phyloP scores from a whole-genome alignment of 2,888 invertebrate species.

The Nephrotoma flavescens region DNA sequence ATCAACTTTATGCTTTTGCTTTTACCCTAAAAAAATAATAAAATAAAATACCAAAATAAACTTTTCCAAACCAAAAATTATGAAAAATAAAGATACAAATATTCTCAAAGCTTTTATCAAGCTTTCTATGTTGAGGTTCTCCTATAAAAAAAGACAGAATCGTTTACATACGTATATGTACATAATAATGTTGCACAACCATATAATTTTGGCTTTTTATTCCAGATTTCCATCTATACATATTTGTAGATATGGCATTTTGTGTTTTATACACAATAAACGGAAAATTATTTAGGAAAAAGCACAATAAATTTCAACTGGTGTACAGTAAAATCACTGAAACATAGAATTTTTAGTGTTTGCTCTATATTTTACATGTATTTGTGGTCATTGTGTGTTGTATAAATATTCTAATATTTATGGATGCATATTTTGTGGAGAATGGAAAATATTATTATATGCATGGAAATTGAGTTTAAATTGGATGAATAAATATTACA shows the following conservation, averaged over 20 bases:
- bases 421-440: background rate
- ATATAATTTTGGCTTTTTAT: background rate
- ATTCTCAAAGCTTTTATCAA: background rate
- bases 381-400: background rate
- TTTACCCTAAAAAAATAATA: background rate
- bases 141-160: background rate
- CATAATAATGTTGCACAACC: background rate
- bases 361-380: background rate
- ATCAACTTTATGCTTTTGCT: background rate
- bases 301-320: background rate
- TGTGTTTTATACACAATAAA: background rate
- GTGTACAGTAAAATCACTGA: background rate
- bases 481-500: background rate
- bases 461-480: background rate
- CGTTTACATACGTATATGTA: background rate
- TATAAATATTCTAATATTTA: background rate
- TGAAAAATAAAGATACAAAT: background rate
- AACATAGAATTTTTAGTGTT: background rate
- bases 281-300: background rate
- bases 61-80: background rate
- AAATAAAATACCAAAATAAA: background rate
- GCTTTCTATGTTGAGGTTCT: background rate
- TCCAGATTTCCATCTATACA: background rate
- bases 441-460: background rate
- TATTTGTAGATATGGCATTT: background rate